Conservation (phyloP, 2,797 vertebrate genomes). For the Cirrhinus molitorella region DNA sequence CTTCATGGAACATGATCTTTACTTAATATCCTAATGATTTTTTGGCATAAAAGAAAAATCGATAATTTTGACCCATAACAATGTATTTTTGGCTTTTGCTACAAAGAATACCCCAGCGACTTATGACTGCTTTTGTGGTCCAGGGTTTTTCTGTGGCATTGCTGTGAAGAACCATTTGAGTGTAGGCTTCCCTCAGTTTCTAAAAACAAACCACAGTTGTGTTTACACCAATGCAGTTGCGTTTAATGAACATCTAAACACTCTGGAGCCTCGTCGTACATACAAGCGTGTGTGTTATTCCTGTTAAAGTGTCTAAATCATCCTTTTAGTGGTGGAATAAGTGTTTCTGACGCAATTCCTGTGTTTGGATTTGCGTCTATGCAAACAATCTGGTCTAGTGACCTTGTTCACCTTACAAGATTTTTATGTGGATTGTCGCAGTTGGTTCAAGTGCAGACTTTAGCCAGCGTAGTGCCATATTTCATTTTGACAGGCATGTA, state of each 20-base stretch:
- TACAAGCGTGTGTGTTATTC: not conserved
- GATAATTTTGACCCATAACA: too few relatives aligned
- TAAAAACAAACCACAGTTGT: not conserved
- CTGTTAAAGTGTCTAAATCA: not conserved
- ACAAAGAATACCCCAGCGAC: too few relatives aligned
- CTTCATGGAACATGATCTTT: too few relatives aligned
- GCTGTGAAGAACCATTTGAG: too few relatives aligned
- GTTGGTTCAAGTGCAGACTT: not conserved
- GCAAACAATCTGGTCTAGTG: not conserved
- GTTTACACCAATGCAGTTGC: not conserved
- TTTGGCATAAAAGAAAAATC: too few relatives aligned
- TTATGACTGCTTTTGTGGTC: too few relatives aligned
- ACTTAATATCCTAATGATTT: too few relatives aligned
- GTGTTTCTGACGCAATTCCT: not conserved
- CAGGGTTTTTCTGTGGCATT: too few relatives aligned
- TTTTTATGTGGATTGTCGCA: not conserved
- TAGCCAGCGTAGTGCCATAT: not conserved
- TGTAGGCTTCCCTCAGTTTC: too few relatives aligned
- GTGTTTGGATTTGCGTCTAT: not conserved
- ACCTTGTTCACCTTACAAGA: not conserved
- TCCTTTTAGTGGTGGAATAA: too few relatives aligned
- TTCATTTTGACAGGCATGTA: not conserved
- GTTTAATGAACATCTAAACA: not conserved
- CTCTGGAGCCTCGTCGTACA: not conserved
- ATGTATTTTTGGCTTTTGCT: too few relatives aligned